Evolutionary conservation across 2,888 invertebrate genomes (phyloP).

Genomic region (Tachina lurida): DNA sequence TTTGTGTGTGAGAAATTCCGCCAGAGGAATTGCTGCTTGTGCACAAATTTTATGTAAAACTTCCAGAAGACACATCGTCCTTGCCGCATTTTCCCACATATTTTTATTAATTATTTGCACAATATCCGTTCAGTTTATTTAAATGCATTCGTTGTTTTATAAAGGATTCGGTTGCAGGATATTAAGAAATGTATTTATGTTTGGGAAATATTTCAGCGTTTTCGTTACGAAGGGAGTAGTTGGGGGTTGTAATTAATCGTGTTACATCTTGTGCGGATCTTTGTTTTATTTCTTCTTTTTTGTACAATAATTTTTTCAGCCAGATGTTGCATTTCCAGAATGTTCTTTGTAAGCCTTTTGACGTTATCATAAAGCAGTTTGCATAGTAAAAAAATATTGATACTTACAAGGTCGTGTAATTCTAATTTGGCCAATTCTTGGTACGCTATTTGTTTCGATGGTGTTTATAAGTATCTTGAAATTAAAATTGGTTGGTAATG

Average conservation of each 20-base stretch:
- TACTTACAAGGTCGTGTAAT: no score
- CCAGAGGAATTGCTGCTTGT: not conserved
- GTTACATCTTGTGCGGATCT: slow-evolving; percentile 40
- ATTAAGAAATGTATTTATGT: slow-evolving; percentile 1
- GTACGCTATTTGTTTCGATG: no score
- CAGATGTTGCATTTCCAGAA: slow-evolving; percentile 13
- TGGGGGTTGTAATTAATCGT: slow-evolving; percentile 5
- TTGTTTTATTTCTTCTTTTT: not conserved
- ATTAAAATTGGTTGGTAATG: no score
- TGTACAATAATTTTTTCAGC: slow-evolving; percentile 1
- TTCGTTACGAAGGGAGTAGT: not conserved
- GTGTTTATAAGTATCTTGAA: no score
- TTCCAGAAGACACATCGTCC: slow-evolving; percentile 29
- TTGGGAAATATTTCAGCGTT: not conserved
- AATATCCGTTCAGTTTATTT: slow-evolving; percentile 29
- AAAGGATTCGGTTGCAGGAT: slow-evolving; percentile 20
- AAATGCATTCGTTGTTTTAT: not conserved
- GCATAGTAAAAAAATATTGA: no score
- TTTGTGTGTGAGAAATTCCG: no score
- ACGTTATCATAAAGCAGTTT: not conserved
- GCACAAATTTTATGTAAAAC: not conserved
- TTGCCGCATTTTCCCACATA: slow-evolving; percentile 51
- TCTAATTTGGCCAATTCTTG: no score
- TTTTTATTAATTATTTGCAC: slow-evolving; percentile 54
- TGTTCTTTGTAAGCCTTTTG: not conserved